phyloP scores from a whole-genome alignment of 2,797 vertebrate species.

The Furcifer pardalis region DNA sequence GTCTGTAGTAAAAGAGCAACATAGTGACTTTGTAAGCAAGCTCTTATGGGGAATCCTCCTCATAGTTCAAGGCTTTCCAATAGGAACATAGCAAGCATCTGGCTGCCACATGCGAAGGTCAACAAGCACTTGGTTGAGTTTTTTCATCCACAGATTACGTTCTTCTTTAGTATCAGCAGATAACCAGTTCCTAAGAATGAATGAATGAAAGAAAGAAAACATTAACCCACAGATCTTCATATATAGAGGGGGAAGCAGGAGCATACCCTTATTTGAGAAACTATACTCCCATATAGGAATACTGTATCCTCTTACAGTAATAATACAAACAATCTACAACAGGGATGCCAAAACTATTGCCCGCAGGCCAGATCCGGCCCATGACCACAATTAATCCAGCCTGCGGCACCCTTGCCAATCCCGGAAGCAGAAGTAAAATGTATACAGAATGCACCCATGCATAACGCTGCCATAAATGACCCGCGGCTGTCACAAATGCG shows the following conservation, averaged over 20 bases:
- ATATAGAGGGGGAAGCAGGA: not conserved
- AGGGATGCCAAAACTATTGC: too few species aligned
- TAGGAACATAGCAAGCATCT: conserved; percentile 86
- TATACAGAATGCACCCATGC: too few species aligned
- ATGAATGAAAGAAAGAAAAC: not conserved
- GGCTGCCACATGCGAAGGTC: conserved; percentile 98
- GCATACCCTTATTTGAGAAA: not conserved
- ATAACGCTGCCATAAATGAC: too few species aligned
- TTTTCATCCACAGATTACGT: conserved; percentile 95
- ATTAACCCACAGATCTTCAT: not conserved
- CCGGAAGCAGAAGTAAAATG: too few species aligned
- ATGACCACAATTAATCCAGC: too few species aligned
- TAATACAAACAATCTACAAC: too few species aligned
- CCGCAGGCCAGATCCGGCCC: too few species aligned
- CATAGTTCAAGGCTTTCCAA: conserved; percentile 72
- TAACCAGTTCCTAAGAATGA: conserved; percentile 90
- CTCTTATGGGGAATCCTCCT: not conserved
- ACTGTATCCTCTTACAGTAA: not conserved
- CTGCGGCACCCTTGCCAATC: too few species aligned
- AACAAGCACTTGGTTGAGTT: conserved; percentile 92
- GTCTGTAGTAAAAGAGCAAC: conserved; percentile 22
- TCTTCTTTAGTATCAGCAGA: conserved; percentile 97
- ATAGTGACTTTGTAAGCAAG: not conserved
- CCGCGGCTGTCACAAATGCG: too few species aligned
- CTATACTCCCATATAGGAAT: not conserved